Base-by-base conservation (phyloP, 2,888 invertebrate species). In the Calameuta idolon region DNA sequence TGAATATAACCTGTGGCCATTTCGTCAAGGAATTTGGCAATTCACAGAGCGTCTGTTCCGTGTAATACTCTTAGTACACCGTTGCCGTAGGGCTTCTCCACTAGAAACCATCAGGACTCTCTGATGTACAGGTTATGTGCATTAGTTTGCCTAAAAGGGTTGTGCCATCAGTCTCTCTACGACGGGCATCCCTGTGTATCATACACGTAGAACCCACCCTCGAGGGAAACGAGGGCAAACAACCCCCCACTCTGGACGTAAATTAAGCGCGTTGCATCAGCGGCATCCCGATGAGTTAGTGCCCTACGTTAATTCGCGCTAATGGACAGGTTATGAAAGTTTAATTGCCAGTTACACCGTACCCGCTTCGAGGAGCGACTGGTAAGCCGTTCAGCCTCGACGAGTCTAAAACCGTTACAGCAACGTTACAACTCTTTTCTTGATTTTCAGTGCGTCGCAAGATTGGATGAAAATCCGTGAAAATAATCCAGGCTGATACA, bases 141-240 rank as follows among this genome's bases (percentile, higher is more conserved):
- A 87, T 88, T 88, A 89, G 88, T 90, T 89, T 87, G 88, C 85
- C 89, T 90, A 90, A 90, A 90, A 90, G 89, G 89, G 89, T 90
- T 90, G 86, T 81, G 84, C 89, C 90, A 90, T 90, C 89, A 88
- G 86, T 89, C 88, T 88, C 86, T 84, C 82, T 85, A 88, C 82
- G 78, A 80, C 75, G 30, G 73, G 34, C 34, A 15, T 34, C 71
- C 12, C 71, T 34, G 33, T 34, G 33, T 71, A 31, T 12, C 71
- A 15, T 30, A 34, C 71, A 31, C 71, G 34, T 75, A 35, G 75
- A 69, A 71, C 77, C 55, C 79, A 77, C 75, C 83, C 84, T 82
- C 81, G 71, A 74, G 82, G 82, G 82, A 83, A 81, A 84, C 77
- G 78, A 83, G 80, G 79, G 77, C 83, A 81, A 85, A 83, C 81